Conservation (phyloP, 2,113 vertebrate species). For the Opisthocomus hoazin region DNA sequence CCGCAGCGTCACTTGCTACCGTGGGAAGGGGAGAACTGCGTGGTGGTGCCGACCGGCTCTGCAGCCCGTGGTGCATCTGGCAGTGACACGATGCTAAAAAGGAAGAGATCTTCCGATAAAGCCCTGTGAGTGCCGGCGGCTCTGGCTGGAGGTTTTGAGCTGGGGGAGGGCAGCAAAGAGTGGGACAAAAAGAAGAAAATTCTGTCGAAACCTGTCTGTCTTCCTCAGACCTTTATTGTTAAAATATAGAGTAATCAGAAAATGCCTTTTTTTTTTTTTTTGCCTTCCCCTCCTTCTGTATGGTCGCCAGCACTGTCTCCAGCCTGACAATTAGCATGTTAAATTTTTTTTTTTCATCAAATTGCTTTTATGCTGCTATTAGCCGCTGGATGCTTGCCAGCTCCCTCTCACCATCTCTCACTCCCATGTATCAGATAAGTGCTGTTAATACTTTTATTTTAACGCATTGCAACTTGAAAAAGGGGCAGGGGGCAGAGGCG, state of each 20-base stretch:
- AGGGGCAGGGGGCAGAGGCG: not conserved
- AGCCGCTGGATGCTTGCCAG: constrained; percentile 54
- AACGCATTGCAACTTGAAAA: not conserved
- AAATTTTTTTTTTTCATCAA: constrained; percentile 33
- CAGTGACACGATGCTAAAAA: constrained; percentile 6
- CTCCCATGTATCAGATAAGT: constrained; percentile 11
- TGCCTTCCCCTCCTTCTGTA: not conserved
- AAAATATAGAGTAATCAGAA: not conserved
- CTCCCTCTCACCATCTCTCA: not conserved
- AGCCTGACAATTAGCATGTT: constrained; percentile 61
- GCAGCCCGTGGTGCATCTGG: not conserved
- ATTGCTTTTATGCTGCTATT: constrained; percentile 61
- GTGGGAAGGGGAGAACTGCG: not conserved
- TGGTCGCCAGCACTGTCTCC: constrained; percentile 24
- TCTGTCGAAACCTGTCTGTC: not conserved
- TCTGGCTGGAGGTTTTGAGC: not conserved
- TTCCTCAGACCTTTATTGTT: not conserved
- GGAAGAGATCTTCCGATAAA: constrained; percentile 10
- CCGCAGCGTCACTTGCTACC: not conserved
- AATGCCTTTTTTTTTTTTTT: not conserved
- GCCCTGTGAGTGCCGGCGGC: not conserved
- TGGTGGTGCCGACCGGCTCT: not conserved
- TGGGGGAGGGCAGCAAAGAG: not conserved
- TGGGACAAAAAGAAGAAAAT: not conserved
- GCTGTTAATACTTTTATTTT: not conserved